Conservation (phyloP, 2,888 invertebrate species). For the Lasioglossum lativentre region DNA sequence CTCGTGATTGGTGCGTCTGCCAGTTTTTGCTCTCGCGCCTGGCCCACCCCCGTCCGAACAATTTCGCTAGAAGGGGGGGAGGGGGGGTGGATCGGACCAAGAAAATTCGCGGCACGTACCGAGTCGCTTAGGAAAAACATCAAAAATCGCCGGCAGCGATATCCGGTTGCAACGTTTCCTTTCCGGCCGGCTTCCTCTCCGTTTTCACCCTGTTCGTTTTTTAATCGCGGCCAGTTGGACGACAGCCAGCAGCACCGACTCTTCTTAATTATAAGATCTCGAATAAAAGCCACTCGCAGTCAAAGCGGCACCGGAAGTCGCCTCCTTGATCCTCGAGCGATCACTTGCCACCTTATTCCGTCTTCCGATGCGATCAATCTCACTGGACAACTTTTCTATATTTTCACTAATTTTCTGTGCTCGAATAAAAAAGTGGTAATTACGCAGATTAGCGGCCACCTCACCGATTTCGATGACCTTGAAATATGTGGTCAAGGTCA, state of each 20-base stretch:
- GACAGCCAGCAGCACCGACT: constrained; percentile 14
- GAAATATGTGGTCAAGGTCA: too few relatives aligned
- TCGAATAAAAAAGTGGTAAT: too few relatives aligned
- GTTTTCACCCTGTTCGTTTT: constrained; percentile 5
- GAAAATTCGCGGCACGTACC: constrained; percentile 57
- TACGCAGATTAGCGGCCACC: too few relatives aligned
- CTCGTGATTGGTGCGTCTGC: constrained; percentile 56
- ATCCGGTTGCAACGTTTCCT: constrained; percentile 36
- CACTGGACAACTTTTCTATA: not conserved
- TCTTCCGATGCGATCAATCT: not conserved
- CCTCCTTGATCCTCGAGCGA: constrained; percentile 3
- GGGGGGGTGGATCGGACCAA: constrained; percentile 18
- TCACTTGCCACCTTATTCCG: not conserved
- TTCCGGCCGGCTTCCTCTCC: constrained; percentile 1
- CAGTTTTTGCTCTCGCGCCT: constrained; percentile 50
- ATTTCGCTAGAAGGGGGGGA: constrained; percentile 27
- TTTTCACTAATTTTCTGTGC: too few relatives aligned
- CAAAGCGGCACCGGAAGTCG: constrained; percentile 26
- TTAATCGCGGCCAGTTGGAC: constrained; percentile 45
- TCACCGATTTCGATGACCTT: too few relatives aligned
- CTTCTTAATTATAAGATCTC: constrained; percentile 57
- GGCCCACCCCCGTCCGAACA: constrained; percentile 34
- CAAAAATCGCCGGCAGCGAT: constrained; percentile 59
- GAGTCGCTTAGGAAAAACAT: constrained; percentile 60
- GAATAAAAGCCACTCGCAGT: constrained; percentile 31